Evolutionary conservation across 1,140 invertebrate genomes (phyloP), one percentile per base, ranked within the genome.

Genomic region (Carposina sasakii): DNA sequence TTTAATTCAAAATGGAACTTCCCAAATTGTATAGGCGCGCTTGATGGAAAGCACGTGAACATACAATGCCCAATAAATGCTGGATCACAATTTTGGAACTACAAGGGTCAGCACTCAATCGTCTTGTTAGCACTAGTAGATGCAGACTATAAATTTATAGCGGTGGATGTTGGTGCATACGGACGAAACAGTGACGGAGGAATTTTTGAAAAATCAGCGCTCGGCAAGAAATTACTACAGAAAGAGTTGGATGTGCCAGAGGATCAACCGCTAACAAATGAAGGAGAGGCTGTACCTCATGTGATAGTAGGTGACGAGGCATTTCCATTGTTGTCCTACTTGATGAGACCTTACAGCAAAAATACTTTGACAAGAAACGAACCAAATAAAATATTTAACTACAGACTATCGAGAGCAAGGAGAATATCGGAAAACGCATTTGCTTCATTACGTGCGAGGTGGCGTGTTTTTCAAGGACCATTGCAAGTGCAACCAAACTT

Each of bases 101-200:
- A n/a, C n/a, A n/a, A n/a, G n/a, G n/a, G n/a, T n/a, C n/a, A n/a
- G n/a, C n/a, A n/a, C n/a, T n/a, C n/a, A n/a, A n/a, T n/a, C n/a
- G 68, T 82, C 22, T 50, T 85, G 15, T 56, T 81, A 34, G 76
- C 69, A 12, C 21, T 72, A 1, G 63, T 69, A 19, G 76, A 22
- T n/a, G 16, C 42, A 16, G 17, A 45, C 17, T 45, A 45, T 21
- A 45, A 45, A 20, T 45, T 45, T 58, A 36, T 57, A 13, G 56
- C 63, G 49, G 41, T 81, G 20, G 72, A 81, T 47, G 62, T 81
- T 30, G 72, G 78, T 17, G 54, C 60, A 33, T 62, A 67, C 54
- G 77, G 75, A 13, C 46, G 60, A 45, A 45, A 57, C 43, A 63
- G 65, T 59, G 79, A 83, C 60, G 65, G 52, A 26, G 60, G 58